These are phyloP conservation scores for Tethya wilhelma DNA, from an alignment of 37 sponge, comb jelly and placozoan genomes.

Conservation along the genomic window DNA sequence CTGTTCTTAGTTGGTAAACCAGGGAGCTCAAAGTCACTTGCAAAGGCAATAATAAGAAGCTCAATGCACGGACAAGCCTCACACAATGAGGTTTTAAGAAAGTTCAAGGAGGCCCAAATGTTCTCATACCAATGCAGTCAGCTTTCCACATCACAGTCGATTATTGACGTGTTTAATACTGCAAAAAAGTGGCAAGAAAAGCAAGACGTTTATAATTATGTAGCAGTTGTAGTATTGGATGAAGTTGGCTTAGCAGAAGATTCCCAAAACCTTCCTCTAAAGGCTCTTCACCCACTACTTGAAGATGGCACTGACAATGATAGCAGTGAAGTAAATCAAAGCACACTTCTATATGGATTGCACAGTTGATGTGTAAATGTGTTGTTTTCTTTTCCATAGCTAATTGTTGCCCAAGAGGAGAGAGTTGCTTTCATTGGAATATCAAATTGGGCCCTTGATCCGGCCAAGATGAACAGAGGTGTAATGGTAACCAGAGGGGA, in stretches of 20 bases:
- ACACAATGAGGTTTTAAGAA: constrained; percentile 4
- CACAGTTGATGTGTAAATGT: too few species aligned
- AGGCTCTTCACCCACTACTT: constrained; percentile 86
- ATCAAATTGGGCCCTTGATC: constrained; percentile 99
- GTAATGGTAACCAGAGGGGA: constrained; percentile 90
- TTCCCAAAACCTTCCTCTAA: constrained; percentile 82
- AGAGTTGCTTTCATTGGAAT: constrained; percentile 96
- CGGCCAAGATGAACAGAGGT: constrained; percentile 99
- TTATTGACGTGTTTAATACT: constrained; percentile 69
- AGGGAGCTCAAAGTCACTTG: constrained; percentile 94
- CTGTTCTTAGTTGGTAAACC: constrained; percentile 96
- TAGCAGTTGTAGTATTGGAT: constrained; percentile 86
- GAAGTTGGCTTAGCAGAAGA: constrained; percentile 93
- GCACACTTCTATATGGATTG: too few species aligned
- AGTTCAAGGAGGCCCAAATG: constrained; percentile 64
- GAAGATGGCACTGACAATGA: constrained; percentile 84
- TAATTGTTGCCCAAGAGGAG: constrained; percentile 49
- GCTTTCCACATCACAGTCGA: constrained; percentile 72
- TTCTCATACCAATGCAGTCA: constrained; percentile 89
- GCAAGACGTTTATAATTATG: constrained; percentile 21
- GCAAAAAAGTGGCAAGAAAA: constrained; percentile 59
- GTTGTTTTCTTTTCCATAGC: too few species aligned
- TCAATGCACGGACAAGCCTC: constrained; percentile 79
- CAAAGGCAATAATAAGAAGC: constrained; percentile 73
- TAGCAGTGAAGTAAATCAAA: too few species aligned